A percentile compares a stretch with the other conserved stretches of the same genome.
Evolutionary conservation across 2,113 vertebrate genomes (phyloP).

Genomic region (Syngnathus scovelli): DNA sequence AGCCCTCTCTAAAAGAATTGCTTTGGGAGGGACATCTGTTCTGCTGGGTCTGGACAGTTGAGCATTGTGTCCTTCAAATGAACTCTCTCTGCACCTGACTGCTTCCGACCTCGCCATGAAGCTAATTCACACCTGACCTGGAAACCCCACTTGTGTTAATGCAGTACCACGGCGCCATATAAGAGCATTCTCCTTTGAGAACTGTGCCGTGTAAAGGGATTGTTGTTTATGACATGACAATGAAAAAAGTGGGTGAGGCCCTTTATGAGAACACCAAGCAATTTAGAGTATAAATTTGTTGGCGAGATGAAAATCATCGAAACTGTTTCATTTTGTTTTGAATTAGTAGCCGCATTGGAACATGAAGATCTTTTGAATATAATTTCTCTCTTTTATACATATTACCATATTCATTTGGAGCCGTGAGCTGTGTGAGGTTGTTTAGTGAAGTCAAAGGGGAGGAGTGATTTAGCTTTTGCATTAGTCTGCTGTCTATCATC

Average conservation of each 20-base stretch:
- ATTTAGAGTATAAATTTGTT: not conserved
- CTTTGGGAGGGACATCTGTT: not conserved
- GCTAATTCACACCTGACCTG: not conserved
- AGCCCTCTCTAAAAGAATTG: not conserved
- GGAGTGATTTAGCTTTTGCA: constrained; percentile 53
- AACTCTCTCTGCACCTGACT: not conserved
- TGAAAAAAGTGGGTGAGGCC: not conserved
- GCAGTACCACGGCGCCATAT: not conserved
- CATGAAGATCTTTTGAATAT: not conserved
- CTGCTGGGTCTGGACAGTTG: not conserved
- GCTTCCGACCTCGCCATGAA: not conserved
- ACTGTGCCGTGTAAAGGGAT: too few relatives aligned
- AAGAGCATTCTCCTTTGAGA: not conserved
- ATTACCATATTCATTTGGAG: constrained; percentile 14
- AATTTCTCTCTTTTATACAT: constrained; percentile 1
- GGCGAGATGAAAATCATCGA: not conserved
- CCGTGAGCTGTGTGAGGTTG: constrained; percentile 37
- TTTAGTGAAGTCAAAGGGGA: constrained; percentile 48
- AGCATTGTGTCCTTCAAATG: constrained; percentile 1
- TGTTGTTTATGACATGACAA: not conserved
- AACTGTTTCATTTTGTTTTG: not conserved
- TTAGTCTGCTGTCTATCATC: constrained; percentile 63
- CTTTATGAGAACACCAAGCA: not conserved
- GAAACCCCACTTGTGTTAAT: not conserved
- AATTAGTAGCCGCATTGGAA: not conserved